phyloP scores from a whole-genome alignment of 1,140 invertebrate species.

The Papilio dardanus region DNA sequence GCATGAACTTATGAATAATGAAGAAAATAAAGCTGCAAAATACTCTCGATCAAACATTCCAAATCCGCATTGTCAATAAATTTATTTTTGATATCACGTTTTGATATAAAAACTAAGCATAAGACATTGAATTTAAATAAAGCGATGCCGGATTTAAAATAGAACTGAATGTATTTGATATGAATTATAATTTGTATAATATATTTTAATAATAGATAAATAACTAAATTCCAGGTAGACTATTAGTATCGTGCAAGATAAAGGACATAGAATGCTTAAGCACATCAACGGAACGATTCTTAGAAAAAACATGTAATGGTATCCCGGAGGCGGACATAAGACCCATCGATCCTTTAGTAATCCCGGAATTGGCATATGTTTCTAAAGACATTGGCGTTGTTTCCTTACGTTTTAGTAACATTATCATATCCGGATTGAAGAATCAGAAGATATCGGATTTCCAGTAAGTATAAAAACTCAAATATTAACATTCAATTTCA shows the following conservation, averaged over 20 bases:
- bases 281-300: slow-evolving; percentile 60
- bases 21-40: neutral
- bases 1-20: too few relatives aligned
- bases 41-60: too few relatives aligned
- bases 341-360: slow-evolving; percentile 61
- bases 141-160: too few relatives aligned
- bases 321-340: slow-evolving; percentile 61
- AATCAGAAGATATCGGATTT: slow-evolving; percentile 63
- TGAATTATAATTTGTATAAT: too few relatives aligned
- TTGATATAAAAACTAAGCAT: too few relatives aligned
- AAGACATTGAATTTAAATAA: too few relatives aligned
- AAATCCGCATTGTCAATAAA: too few relatives aligned
- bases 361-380: slow-evolving; percentile 48
- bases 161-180: too few relatives aligned
- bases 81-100: too few relatives aligned
- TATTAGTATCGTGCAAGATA: slow-evolving; percentile 57
- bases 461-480: slow-evolving; percentile 51
- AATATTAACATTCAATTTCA: neutral
- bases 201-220: too few relatives aligned
- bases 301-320: slow-evolving; percentile 61
- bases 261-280: slow-evolving; percentile 62
- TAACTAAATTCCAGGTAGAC: slow-evolving; percentile 52
- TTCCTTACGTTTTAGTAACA: slow-evolving; percentile 54
- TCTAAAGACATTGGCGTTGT: slow-evolving; percentile 44
- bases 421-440: slow-evolving; percentile 62